Evolutionary conservation across 2,797 vertebrate species (phyloP), one percentile per base, ranked within the genome.

Genomic region (Enteromius mattozi): DNA sequence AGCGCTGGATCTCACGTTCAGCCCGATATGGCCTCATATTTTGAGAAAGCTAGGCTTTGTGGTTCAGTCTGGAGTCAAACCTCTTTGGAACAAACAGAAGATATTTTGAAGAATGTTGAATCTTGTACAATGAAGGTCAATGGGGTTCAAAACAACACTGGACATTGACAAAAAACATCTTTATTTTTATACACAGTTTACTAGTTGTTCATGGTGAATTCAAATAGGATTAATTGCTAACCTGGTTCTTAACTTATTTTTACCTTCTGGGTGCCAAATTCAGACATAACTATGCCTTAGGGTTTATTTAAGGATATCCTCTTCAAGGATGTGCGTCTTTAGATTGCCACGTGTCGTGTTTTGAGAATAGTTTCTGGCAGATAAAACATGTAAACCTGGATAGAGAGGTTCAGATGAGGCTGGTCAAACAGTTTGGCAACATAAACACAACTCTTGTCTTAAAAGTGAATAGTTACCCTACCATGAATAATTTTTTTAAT

Each of bases 351-450:
- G 10, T 47, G 37, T 61, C 3, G 2, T 61, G 51, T 61, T 2
- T 79, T 79, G n/a, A 49, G 59, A 72, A 59, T 81, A 42, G 68
- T 42, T 16, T 56, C 17, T 72, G 68, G 68, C 24, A 81, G 24
- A 59, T 72, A 45, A 59, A 30, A 70, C 6, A 45, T 33, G 35
- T 19, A 30, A 24, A 19, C 35, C 17, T 56, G 49, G 35, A 40
- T 71, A 68, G 35, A 45, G 33, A 17, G 30, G 51, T 72, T 81
- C 9, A 71, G 42, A n/a, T 6, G 30, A 66, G 40, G 40, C 40
- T 17, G 17, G 37, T 45, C 24, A 63, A 45, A 30, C 40, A 49
- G 49, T 45, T 30, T 19, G 76, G 14, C 4, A 2, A 17, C 51
- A 17, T 47, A 17, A 17, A 30, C 47, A 47, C 16, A 30, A 17